phyloP scores from a whole-genome alignment of 1,140 invertebrate species.

The Drosophila virilis region DNA sequence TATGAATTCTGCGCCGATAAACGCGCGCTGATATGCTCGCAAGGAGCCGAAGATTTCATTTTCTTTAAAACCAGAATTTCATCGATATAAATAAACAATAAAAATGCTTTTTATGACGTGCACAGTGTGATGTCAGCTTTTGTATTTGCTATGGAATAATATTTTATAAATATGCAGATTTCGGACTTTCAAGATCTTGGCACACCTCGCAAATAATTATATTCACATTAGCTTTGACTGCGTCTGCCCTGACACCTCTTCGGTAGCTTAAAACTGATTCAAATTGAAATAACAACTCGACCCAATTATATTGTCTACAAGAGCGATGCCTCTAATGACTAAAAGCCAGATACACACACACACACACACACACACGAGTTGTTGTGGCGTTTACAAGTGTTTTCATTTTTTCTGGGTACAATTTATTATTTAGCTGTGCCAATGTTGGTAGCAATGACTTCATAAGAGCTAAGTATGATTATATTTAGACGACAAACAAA shows the following conservation, averaged over 20 bases:
- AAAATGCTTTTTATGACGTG: constrained; percentile 46
- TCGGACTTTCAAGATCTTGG: constrained; percentile 21
- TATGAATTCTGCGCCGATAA: constrained; percentile 67
- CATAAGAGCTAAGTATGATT: constrained; percentile 34
- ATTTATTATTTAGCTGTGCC: constrained; percentile 15
- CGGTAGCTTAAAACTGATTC: constrained; percentile 40
- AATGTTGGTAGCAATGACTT: constrained; percentile 38
- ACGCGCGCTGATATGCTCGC: constrained; percentile 54
- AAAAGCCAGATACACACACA: constrained; percentile 24
- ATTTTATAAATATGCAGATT: constrained; percentile 24
- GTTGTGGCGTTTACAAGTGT: constrained; percentile 41
- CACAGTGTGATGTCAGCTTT: constrained; percentile 47
- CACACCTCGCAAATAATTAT: constrained; percentile 67
- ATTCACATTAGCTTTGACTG: constrained; percentile 27
- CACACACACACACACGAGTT: constrained; percentile 11
- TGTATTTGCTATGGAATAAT: constrained; percentile 2
- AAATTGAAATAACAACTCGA: constrained; percentile 54
- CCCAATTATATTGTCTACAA: constrained; percentile 53
- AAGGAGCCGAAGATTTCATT: background rate
- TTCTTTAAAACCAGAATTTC: constrained; percentile 37
- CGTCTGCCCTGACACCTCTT: constrained; percentile 44
- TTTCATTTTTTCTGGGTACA: constrained; percentile 6
- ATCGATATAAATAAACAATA: constrained; percentile 50
- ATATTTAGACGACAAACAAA: background rate
- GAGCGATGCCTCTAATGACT: constrained; percentile 38